Percentiles rank a stretch among this genome's conserved stretches.
Conservation (phyloP, 2,888 invertebrate genomes). For the Diploptera punctata region DNA sequence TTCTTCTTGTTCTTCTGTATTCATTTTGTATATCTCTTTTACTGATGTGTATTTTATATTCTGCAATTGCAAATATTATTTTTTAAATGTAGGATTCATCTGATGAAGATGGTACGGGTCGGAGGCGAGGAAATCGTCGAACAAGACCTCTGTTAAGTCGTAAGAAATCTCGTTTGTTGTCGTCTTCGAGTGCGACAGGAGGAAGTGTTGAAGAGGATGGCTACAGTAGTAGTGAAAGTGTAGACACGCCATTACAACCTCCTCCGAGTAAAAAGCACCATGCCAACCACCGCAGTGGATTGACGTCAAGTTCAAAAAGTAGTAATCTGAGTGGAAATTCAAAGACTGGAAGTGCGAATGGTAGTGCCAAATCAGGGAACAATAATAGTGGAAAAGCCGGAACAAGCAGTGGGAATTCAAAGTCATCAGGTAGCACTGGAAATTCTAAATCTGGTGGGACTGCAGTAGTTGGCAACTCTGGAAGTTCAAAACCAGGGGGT, state of each 20-base stretch:
- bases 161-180: constrained; percentile 31
- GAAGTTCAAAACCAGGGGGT: neutral
- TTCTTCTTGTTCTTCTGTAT: too few species aligned
- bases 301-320: neutral
- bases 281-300: constrained; percentile 12
- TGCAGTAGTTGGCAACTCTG: neutral
- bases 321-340: neutral
- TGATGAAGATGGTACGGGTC: constrained; percentile 35
- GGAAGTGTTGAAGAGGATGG: constrained; percentile 28
- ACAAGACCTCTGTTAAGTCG: constrained; percentile 32
- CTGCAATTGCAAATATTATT: neutral
- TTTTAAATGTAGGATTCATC: constrained; percentile 35
- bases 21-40: too few species aligned
- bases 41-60: too few species aligned
- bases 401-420: neutral
- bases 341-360: constrained; percentile 5
- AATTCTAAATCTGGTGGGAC: neutral
- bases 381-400: neutral
- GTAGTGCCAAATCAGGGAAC: neutral
- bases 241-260: neutral
- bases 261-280: constrained; percentile 19
- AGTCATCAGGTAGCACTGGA: neutral
- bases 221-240: constrained; percentile 5
- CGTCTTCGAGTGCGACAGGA: neutral
- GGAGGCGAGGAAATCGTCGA: constrained; percentile 31